Base-by-base conservation (phyloP, 1,140 invertebrate genomes). In the Drepana arcuata region DNA sequence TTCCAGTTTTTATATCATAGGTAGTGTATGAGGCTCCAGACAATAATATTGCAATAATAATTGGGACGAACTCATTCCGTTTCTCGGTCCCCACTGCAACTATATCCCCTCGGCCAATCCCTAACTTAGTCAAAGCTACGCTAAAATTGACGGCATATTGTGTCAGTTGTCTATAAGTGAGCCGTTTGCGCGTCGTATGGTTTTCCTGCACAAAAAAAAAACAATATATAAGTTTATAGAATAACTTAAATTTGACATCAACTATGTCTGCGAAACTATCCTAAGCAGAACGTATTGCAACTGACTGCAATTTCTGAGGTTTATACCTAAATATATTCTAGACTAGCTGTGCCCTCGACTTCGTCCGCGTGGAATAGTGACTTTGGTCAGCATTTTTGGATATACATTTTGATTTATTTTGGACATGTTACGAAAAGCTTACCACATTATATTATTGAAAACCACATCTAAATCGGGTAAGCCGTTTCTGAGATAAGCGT, bases 11-110 rank as follows among this genome's bases (percentile, higher is more conserved):
- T 30, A 65, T 41, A 49, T 68, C 63, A 42, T 56, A 62, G n/a
- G 57, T 59, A 3, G 63, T 68, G 30, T 62, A 70, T 7, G 58
- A 51, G 10, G 70, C 70, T 10, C 70, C 70, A 24, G 55, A 63
- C 34, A 68, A 63, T 29, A 70, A 38, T 31, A 70, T 55, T 15
- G 14, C 86, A 87, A 40, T 86, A 75, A 31, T 75, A 61, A 16
- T 90, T 89, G 37, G 88, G 85, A 83, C 53, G 52, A 86, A 90
- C 55, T 85, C 78, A 2, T 86, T 50, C 34, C 85, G 82, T 67
- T 90, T 91, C 54, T 91, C 89, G 41, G 85, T 86, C 12, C 81
- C 86, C 30, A 90, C 68, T 1, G 83, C 85, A 16, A 91, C 69
- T 28, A 81, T 78, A 58, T 91, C 88, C 10, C 86, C 86, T 3